Evolutionary conservation across 2,888 invertebrate species (phyloP).

Genomic region (Acleris emargana): DNA sequence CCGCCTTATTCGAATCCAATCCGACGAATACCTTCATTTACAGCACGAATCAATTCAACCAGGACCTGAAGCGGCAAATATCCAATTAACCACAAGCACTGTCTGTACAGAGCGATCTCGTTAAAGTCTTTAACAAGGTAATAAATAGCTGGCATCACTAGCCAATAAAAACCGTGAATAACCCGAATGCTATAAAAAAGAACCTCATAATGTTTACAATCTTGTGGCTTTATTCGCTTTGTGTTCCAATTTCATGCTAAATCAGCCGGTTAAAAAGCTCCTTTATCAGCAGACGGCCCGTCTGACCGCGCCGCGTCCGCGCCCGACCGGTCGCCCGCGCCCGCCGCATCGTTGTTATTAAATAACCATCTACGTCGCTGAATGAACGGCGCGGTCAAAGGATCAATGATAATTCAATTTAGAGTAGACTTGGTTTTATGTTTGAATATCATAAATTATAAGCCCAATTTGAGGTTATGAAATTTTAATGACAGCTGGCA

Average conservation of each 20-base stretch:
- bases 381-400: constrained; percentile 70
- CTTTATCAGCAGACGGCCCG: constrained; percentile 81
- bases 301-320: constrained; percentile 55
- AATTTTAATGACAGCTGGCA: neutral
- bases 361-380: constrained; percentile 71
- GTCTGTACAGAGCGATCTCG: constrained; percentile 67
- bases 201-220: constrained; percentile 83
- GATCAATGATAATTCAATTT: constrained; percentile 72
- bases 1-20: constrained; percentile 51
- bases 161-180: constrained; percentile 79
- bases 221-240: constrained; percentile 84
- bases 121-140: constrained; percentile 82
- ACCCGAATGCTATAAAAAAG: constrained; percentile 80
- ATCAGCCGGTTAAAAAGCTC: constrained; percentile 82
- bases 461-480: neutral
- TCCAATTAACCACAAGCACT: constrained; percentile 71
- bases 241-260: constrained; percentile 84
- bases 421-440: constrained; percentile 33
- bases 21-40: constrained; percentile 51
- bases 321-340: constrained; percentile 42
- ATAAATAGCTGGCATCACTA: constrained; percentile 74
- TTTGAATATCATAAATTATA: constrained; percentile 43
- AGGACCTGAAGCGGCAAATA: constrained; percentile 69
- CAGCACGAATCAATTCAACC: constrained; percentile 71
- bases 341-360: constrained; percentile 60